Conservation (phyloP, 2,113 vertebrate species). For the Lucifuga dentata region DNA sequence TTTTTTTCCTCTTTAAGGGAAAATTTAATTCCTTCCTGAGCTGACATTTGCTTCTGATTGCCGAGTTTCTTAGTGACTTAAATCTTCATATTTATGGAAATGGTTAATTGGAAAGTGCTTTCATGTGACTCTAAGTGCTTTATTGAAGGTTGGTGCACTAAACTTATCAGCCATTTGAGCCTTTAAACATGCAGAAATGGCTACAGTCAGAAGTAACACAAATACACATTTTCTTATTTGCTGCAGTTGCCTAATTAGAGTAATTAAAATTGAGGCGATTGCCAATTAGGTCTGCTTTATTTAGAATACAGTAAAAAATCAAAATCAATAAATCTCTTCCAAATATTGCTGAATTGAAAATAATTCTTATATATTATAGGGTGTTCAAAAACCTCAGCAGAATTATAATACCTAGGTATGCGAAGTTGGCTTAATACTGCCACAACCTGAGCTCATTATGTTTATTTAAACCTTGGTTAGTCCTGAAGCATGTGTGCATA, state of each 20-base stretch:
- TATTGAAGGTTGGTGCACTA: conserved; percentile 11
- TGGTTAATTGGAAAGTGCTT: conserved; percentile 40
- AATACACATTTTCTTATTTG: conserved; percentile 3
- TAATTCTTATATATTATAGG: not conserved
- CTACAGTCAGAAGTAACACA: conserved; percentile 14
- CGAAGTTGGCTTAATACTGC: conserved; percentile 1
- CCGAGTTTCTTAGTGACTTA: conserved; percentile 14
- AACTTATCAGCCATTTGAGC: conserved; percentile 13
- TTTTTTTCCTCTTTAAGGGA: too few species aligned
- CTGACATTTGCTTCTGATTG: not conserved
- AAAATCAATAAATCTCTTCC: not conserved
- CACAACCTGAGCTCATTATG: conserved; percentile 23
- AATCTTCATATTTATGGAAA: conserved; percentile 41
- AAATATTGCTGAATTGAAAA: not conserved
- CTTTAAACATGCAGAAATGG: conserved; percentile 13
- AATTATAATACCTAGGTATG: not conserved
- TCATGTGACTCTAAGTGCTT: conserved; percentile 25
- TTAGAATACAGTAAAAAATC: not conserved
- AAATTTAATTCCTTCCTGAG: too few species aligned
- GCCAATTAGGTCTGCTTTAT: not conserved
- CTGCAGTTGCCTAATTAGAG: conserved; percentile 27
- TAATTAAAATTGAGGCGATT: not conserved
- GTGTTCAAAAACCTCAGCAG: not conserved
- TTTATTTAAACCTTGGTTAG: conserved; percentile 8
- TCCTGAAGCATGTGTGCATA: conserved; percentile 18